Percentiles rank a stretch among this genome's conserved stretches.
These are phyloP conservation scores for Ptychochromis oligacanthus DNA, from an alignment of 2,113 vertebrate species.

Conservation along the genomic window DNA sequence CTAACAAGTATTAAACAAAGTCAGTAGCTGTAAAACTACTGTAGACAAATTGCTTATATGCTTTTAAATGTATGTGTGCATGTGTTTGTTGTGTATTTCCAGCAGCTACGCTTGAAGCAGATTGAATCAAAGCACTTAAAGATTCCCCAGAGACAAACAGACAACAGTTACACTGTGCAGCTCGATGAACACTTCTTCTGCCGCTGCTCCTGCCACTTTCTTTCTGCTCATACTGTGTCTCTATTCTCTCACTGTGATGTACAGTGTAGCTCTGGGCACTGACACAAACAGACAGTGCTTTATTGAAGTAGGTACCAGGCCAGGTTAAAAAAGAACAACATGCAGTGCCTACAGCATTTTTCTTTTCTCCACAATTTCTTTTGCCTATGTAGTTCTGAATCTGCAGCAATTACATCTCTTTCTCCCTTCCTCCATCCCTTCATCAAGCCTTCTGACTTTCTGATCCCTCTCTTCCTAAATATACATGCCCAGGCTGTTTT, in stretches of 20 bases:
- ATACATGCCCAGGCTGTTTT: constrained; percentile 11
- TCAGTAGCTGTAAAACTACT: neutral
- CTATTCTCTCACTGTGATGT: constrained; percentile 3
- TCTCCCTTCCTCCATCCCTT: neutral
- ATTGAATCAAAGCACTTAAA: constrained; percentile 46
- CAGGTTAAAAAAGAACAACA: constrained; percentile 27
- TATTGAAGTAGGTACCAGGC: constrained; percentile 11
- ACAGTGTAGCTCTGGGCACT: constrained; percentile 17
- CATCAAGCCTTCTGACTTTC: neutral
- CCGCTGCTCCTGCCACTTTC: neutral
- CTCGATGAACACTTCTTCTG: constrained; percentile 6
- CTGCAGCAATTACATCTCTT: constrained; percentile 5
- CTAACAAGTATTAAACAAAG: neutral
- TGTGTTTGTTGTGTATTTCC: constrained; percentile 6
- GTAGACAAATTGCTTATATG: neutral
- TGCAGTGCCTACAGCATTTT: constrained; percentile 4
- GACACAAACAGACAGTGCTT: constrained; percentile 17
- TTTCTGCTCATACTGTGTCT: constrained; percentile 4
- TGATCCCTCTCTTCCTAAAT: neutral
- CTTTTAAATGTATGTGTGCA: neutral
- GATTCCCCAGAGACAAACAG: constrained; percentile 41
- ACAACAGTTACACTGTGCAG: neutral
- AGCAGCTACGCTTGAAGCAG: constrained; percentile 16
- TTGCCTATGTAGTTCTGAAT: neutral
- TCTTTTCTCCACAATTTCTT: neutral